phyloP scores from a whole-genome alignment of 2,888 invertebrate genomes.

The Dusona sp. region DNA sequence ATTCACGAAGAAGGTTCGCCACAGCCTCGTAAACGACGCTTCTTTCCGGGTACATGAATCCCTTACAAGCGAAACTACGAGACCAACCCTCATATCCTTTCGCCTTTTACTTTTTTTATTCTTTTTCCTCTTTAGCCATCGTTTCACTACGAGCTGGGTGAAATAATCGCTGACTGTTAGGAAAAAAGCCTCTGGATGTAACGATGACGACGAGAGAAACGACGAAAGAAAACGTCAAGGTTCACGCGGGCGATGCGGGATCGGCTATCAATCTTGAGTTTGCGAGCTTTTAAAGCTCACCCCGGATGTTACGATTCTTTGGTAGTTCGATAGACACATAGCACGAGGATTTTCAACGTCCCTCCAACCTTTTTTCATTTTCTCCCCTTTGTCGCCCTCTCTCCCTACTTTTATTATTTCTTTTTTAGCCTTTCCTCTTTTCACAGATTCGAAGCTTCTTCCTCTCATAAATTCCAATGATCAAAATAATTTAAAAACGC shows the following conservation, averaged over 20 bases:
- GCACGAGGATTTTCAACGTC: conserved; percentile 31
- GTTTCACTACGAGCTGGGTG: conserved; percentile 37
- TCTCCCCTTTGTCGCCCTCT: not conserved
- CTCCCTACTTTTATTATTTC: not conserved
- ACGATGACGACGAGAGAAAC: conserved; percentile 58
- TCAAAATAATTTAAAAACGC: not conserved
- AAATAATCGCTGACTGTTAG: conserved; percentile 72
- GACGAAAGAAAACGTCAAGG: conserved; percentile 52
- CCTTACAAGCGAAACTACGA: conserved; percentile 15
- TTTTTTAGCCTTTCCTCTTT: not conserved
- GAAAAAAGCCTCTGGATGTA: conserved; percentile 67
- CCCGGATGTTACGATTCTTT: conserved; percentile 17
- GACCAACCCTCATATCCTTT: conserved; percentile 52
- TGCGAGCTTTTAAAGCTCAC: conserved; percentile 41
- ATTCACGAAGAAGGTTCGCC: conserved; percentile 17
- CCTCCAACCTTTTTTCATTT: conserved; percentile 27
- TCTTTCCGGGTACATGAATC: conserved; percentile 38
- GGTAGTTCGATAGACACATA: conserved; percentile 26
- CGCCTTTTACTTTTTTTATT: conserved; percentile 7
- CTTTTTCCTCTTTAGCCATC: conserved; percentile 20
- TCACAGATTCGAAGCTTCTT: not conserved
- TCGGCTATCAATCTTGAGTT: conserved; percentile 70
- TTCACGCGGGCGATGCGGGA: conserved; percentile 68
- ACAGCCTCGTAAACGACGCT: conserved; percentile 32
- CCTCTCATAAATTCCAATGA: conserved; percentile 2